phyloP scores from a whole-genome alignment of 2,888 invertebrate species.

The Stenodema calcarata region DNA sequence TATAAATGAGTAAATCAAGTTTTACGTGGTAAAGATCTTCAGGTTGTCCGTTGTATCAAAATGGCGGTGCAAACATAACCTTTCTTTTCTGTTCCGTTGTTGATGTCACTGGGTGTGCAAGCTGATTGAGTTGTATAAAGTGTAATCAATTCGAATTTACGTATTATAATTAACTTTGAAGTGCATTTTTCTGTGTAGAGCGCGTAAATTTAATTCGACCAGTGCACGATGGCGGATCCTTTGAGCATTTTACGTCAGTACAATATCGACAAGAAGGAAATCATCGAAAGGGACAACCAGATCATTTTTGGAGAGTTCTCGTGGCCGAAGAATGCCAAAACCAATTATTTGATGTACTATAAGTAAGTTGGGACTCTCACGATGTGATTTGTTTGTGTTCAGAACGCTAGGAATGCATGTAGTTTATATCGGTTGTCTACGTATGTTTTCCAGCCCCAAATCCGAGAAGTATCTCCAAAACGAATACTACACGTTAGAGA shows the following conservation, averaged over 20 bases:
- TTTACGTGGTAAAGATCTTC: no score
- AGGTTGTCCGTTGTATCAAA: no score
- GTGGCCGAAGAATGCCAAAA: constrained; percentile 98
- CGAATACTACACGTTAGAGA: constrained; percentile 97
- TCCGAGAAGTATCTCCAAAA: constrained; percentile 76
- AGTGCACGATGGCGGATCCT: constrained; percentile 88
- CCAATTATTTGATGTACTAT: constrained; percentile 92
- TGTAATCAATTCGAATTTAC: neutral
- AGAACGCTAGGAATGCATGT: neutral
- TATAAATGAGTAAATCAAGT: no score
- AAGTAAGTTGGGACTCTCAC: constrained; percentile 74
- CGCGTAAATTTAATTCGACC: neutral
- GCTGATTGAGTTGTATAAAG: neutral
- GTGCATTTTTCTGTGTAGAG: neutral
- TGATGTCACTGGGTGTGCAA: neutral
- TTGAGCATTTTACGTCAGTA: constrained; percentile 94
- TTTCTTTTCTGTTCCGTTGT: neutral
- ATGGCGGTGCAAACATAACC: neutral
- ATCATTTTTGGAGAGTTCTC: constrained; percentile 99
- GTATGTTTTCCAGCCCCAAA: constrained; percentile 55
- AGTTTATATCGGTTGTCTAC: no score
- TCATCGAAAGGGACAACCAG: constrained; percentile 91
- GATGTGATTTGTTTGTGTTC: neutral
- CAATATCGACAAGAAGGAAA: constrained; percentile 97
- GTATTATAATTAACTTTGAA: neutral